phyloP scores from a whole-genome alignment of 2,113 vertebrate genomes.

The Arizona elegans region DNA sequence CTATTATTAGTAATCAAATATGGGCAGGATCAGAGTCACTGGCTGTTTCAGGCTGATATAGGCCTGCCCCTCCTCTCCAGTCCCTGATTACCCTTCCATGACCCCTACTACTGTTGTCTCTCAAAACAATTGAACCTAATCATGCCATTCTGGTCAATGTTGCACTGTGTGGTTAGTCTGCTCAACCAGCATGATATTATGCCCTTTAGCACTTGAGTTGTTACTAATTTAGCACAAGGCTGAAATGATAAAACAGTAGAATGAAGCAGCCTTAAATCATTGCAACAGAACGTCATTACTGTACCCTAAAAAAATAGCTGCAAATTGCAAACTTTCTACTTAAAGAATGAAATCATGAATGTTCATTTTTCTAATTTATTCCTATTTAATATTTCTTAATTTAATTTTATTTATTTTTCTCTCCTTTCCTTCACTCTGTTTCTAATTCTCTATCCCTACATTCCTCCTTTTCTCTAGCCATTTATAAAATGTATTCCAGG shows the following conservation, averaged over 20 bases:
- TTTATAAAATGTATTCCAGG: too few species aligned
- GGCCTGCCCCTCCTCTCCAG: background rate
- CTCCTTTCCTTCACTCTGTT: too few species aligned
- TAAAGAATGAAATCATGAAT: background rate
- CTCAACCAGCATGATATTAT: background rate
- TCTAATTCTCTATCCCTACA: too few species aligned
- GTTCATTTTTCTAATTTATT: background rate
- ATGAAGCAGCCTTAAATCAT: background rate
- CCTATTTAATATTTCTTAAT: too few species aligned
- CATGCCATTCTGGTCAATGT: background rate
- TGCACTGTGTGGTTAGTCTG: background rate
- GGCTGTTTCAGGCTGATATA: background rate
- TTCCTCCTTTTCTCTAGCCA: too few species aligned
- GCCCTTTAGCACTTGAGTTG: background rate
- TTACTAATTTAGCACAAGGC: background rate
- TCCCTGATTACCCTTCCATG: background rate
- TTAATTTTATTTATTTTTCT: too few species aligned
- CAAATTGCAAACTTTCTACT: background rate
- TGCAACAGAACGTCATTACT: background rate
- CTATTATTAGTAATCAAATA: background rate
- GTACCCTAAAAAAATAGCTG: background rate
- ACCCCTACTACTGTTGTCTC: background rate
- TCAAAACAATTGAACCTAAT: background rate
- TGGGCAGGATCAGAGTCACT: background rate
- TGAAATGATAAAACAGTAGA: background rate